Evolutionary conservation across 2,888 invertebrate genomes (phyloP).

Genomic region (Chrysopilus asiliformis): DNA sequence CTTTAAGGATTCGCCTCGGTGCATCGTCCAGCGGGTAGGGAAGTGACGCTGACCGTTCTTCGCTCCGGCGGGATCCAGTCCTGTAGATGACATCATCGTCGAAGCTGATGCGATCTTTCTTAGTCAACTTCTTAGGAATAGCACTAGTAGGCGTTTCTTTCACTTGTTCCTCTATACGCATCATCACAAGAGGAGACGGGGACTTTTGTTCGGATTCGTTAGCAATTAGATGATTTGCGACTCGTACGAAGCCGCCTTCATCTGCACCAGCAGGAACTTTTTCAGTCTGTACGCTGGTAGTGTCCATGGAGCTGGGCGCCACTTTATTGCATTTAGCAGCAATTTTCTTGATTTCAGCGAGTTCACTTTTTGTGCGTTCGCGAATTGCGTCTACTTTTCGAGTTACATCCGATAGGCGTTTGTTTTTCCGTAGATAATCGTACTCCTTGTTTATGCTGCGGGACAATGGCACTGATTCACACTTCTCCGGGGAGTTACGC

Average conservation of each 20-base stretch:
- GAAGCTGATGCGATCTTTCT: constrained; percentile 13
- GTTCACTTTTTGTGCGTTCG: constrained; percentile 30
- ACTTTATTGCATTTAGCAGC: constrained; percentile 24
- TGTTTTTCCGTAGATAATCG: constrained; percentile 17
- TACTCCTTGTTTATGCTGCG: constrained; percentile 20
- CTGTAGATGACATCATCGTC: constrained; percentile 3
- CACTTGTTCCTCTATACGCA: too few species aligned
- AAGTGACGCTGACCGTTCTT: constrained; percentile 5
- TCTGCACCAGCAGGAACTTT: neutral
- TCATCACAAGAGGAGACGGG: too few species aligned
- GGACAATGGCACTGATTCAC: constrained; percentile 12
- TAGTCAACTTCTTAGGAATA: constrained; percentile 9
- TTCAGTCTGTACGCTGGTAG: neutral
- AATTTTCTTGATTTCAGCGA: constrained; percentile 34
- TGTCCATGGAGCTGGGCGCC: neutral
- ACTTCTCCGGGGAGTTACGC: constrained; percentile 12
- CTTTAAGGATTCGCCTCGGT: constrained; percentile 21
- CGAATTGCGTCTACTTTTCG: constrained; percentile 26
- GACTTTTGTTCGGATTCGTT: neutral
- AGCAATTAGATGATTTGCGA: neutral
- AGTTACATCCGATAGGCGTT: constrained; percentile 23
- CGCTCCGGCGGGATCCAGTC: neutral
- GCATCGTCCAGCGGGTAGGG: too few species aligned
- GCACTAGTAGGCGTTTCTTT: too few species aligned
- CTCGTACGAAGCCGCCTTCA: neutral